These are phyloP conservation scores for Spodoptera picta DNA, from an alignment of 2,888 invertebrate genomes.

Conservation along the genomic window DNA sequence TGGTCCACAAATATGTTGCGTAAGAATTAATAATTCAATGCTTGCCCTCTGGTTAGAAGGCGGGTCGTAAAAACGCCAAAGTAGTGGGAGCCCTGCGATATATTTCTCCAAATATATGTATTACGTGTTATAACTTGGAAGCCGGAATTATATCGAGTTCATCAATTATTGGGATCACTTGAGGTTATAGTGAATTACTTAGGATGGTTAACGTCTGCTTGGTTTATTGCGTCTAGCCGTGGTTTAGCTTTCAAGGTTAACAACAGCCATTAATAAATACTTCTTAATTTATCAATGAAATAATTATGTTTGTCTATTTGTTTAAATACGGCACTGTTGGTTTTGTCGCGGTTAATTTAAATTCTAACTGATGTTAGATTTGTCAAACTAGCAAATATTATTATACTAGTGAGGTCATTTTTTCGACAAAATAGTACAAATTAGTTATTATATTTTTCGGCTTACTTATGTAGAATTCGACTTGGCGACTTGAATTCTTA, in stretches of 20 bases:
- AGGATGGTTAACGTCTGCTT: slow-evolving; percentile 24
- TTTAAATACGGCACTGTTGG: too few species aligned
- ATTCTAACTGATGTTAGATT: too few species aligned
- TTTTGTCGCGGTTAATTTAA: too few species aligned
- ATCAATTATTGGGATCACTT: slow-evolving; percentile 43
- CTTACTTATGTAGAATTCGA: too few species aligned
- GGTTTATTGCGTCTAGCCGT: slow-evolving; percentile 29
- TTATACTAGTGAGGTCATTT: too few species aligned
- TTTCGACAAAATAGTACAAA: too few species aligned
- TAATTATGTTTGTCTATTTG: too few species aligned
- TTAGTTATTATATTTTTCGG: too few species aligned
- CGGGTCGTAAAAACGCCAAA: slow-evolving; percentile 50
- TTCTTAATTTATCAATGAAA: too few species aligned
- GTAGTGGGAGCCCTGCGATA: slow-evolving; percentile 40
- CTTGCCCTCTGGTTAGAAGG: slow-evolving; percentile 30
- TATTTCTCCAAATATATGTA: slow-evolving; percentile 50
- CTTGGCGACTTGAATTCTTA: too few species aligned
- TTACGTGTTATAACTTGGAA: slow-evolving; percentile 50
- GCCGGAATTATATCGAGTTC: slow-evolving; percentile 30
- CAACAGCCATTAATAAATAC: slow-evolving; percentile 1
- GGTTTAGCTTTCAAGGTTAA: slow-evolving; percentile 29
- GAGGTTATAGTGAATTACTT: slow-evolving; percentile 33
- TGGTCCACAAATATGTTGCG: slow-evolving; percentile 35
- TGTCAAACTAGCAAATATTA: too few species aligned
- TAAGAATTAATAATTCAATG: slow-evolving; percentile 54